Evolutionary conservation across 2,888 invertebrate species (phyloP).

Genomic region (Macrophya alboannulata): DNA sequence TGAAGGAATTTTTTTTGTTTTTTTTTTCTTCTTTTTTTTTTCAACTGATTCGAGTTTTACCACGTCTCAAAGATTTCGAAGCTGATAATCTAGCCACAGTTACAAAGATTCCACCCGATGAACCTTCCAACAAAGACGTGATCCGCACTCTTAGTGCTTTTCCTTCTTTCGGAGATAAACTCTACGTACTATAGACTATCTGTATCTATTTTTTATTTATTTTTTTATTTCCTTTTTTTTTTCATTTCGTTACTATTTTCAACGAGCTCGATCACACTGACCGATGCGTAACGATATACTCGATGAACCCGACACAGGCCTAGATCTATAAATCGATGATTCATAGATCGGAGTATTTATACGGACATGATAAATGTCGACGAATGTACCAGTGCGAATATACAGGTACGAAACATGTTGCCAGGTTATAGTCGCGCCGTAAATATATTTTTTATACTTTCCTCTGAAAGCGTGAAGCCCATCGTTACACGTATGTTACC

Average conservation of each 20-base stretch:
- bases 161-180: conserved; percentile 30
- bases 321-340: conserved; percentile 15
- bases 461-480: not conserved
- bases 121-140: conserved; percentile 46
- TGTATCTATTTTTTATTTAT: not conserved
- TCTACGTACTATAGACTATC: not conserved
- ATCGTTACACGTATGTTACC: not conserved
- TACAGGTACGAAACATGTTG: not conserved
- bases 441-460: not conserved
- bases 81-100: conserved; percentile 55
- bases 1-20: conserved; percentile 35
- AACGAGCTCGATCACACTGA: not conserved
- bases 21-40: not conserved
- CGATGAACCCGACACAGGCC: not conserved
- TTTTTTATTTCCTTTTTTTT: not conserved
- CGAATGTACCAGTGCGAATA: not conserved
- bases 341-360: not conserved
- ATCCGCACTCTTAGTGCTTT: conserved; percentile 41
- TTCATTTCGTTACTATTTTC: not conserved
- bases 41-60: conserved; percentile 32
- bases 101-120: conserved; percentile 45
- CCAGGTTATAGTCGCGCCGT: not conserved
- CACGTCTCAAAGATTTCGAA: conserved; percentile 50
- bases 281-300: conserved; percentile 21
- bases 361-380: conserved; percentile 7